Conservation (phyloP, 2,113 vertebrate genomes). For the Muscicapa adusta region DNA sequence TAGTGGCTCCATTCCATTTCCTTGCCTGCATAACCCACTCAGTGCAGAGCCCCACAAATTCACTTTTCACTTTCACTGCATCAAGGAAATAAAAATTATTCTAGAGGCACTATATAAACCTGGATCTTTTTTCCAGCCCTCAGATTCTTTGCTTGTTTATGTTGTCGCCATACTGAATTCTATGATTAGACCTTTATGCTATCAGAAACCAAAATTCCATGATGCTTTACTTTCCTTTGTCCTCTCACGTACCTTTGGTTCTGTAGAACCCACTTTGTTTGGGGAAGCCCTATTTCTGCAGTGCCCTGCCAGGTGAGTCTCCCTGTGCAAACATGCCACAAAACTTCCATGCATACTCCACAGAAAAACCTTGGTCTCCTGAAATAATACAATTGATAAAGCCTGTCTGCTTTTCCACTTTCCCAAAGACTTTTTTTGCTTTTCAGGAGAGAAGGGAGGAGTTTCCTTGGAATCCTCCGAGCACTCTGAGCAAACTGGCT, state of each 20-base stretch:
- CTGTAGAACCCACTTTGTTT: background rate
- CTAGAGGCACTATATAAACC: background rate
- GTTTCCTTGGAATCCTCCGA: conserved; percentile 6
- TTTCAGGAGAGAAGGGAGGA: conserved; percentile 46
- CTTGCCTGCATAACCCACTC: conserved; percentile 49
- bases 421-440: conserved; percentile 2
- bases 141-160: background rate
- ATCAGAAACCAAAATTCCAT: background rate
- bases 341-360: background rate
- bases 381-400: background rate
- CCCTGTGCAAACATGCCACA: background rate
- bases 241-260: rapidly evolving
- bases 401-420: background rate
- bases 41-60: background rate
- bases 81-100: background rate
- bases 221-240: background rate
- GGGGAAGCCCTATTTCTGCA: background rate
- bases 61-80: background rate
- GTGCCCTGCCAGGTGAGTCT: background rate
- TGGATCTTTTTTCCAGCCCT: background rate
- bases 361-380: background rate
- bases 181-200: background rate
- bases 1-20: conserved; percentile 71
- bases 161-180: background rate
- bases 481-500: background rate